Base-by-base conservation (phyloP, 2,888 invertebrate species). In the Himalopsyche kuldschensis region DNA sequence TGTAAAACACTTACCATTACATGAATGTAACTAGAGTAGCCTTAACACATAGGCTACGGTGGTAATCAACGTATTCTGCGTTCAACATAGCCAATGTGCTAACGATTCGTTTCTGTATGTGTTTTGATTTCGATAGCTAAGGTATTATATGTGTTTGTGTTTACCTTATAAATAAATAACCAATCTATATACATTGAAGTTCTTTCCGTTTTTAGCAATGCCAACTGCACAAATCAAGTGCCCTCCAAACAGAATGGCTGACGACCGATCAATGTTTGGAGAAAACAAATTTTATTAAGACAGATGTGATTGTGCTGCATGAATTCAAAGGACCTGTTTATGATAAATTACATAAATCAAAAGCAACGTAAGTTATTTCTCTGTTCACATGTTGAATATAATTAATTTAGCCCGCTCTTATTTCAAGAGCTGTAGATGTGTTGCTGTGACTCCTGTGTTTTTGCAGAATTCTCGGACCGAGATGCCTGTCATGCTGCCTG, bases 391-490 rank as follows among this genome's bases (percentile, higher is more conserved):
- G n/a, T n/a, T n/a, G n/a, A n/a, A n/a, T n/a, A n/a, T n/a, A n/a
- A n/a, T n/a, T n/a, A n/a, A n/a, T n/a, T n/a, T n/a, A 15, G 69
- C 30, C 20, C 20, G 1, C 10, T 30, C 3, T 30, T 15, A 27
- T n/a, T 69, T 69, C 3, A 6, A 63, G 6, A 63, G 63, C 10
- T 63, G 63, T 11, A 24, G 4, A 10, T 11, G 6, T 24, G 15
- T 11, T 5, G 17, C 30, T 6, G 11, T 69, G 63, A 20, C 8
- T 55, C 15, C 63, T 27, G 20, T 41, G 20, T 41, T 48, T 91
- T 89, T n/a, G n/a, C 89, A 97, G 97, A 88, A 92, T 98, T 86
- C 92, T 97, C 84, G 97, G 98, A 0, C 97, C 98, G 0, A 93
- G 94, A 81, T 97, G 97, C 88, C 89, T 98, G 20, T 91, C 95